Evolutionary conservation across 2,888 invertebrate genomes (phyloP), one percentile per base, ranked within the genome.

Genomic region (Caenorhabditis afra): DNA sequence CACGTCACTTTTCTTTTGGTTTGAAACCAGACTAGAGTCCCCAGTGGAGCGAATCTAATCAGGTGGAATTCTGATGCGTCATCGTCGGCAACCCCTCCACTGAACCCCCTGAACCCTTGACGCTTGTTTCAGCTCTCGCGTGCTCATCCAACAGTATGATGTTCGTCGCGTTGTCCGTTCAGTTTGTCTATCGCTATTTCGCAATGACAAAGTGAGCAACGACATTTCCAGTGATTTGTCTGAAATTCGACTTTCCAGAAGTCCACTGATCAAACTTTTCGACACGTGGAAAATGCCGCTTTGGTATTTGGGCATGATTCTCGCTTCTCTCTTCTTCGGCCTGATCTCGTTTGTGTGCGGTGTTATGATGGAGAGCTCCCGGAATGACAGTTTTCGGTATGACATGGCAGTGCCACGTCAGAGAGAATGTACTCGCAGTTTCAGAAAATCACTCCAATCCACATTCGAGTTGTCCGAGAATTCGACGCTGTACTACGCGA

Each of bases 121-220:
- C 29, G 29, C 4, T 29, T 29, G 29, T n/a, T 50, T n/a, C 49
- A 67, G 66, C 57, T 10, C 55, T 67, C 11, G 66, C 57, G 7
- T 67, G 66, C 20, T 67, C 66, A 8, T 67, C 66, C 12, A 57
- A 67, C 10, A 57, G 66, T 11, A 67, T 67, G 66, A 67, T 67
- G 66, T 67, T 67, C 20, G 66, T 67, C 2, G 66, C 66, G n/a
- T 18, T 67, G 7, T 35, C 66, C 0, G 66, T 67, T 10, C 66
- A 67, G 20, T 67, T 57, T 23, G 12, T 67, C 11, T 67, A 67
- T 39, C 12, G 66, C 3, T 67, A 67, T 23, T 67, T 49, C 14
- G 66, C 66, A 12, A 67, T 67, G 66, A 57, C 66, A 12, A 67
- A 57, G 66, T 57, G 23, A 55, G 55, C 1, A 20, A 8, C 1